Evolutionary conservation across 2,797 vertebrate genomes (phyloP).

Genomic region (Buphagus erythrorhynchus): DNA sequence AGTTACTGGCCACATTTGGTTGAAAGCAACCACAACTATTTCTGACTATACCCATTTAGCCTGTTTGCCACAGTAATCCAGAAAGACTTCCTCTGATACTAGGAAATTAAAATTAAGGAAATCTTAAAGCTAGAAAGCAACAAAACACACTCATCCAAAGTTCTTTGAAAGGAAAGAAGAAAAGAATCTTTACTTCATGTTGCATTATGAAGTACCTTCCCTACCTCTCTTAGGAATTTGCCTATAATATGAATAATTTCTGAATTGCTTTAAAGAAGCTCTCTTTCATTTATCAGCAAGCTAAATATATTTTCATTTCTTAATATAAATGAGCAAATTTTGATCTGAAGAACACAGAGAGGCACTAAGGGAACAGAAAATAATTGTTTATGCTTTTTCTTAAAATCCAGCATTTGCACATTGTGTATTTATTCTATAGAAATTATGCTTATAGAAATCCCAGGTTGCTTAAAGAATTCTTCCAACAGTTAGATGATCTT

Average conservation of each 20-base stretch:
- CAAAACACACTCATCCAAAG: neutral
- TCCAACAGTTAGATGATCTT: neutral
- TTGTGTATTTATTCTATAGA: neutral
- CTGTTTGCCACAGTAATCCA: neutral
- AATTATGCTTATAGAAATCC: neutral
- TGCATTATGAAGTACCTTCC: neutral
- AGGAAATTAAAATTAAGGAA: neutral
- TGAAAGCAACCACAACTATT: neutral
- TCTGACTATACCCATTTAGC: neutral
- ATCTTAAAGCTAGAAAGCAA: neutral
- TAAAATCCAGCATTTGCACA: neutral
- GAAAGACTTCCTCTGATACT: neutral
- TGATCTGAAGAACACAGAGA: neutral
- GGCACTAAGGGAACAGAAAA: neutral
- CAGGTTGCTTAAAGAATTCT: neutral
- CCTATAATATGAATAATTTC: neutral
- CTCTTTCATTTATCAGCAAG: neutral
- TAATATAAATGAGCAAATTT: neutral
- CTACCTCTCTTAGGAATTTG: neutral
- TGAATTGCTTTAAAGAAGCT: neutral
- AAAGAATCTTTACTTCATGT: neutral
- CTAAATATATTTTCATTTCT: neutral
- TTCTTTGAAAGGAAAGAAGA: neutral
- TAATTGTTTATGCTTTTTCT: neutral
- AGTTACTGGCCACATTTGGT: neutral